Base-by-base conservation (phyloP, 2,888 invertebrate species). In the Thymelicus sylvestris region DNA sequence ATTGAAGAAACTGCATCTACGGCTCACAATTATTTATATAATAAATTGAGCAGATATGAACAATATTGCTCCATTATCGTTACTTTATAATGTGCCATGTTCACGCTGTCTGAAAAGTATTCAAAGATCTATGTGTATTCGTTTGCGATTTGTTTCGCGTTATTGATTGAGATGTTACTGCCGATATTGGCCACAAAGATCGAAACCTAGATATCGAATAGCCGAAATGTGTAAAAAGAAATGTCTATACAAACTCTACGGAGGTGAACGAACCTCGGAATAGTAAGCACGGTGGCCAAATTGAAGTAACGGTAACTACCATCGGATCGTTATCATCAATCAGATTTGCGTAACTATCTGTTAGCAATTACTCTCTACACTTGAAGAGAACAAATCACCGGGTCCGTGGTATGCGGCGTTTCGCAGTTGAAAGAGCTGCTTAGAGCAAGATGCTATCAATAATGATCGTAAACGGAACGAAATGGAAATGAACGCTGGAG, bases 281-380 rank as follows among this genome's bases (percentile, higher is more conserved):
- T 81, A 83, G 81, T 85, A 86, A 86, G 80, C 82, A 86, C 90
- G 83, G 90, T 91, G 92, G 90, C 89, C 89, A 91, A 92, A 91
- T 90, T 86, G 87, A 90, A 86, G 83, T 91, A 93, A 93, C 93
- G 93, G 93, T 87, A 87, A 83, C 77, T 72, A 80, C 77, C 76
- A 79, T 78, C 81, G 80, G 87, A 89, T 91, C 84, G 89, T 92
- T 89, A 93, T 92, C 93, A 90, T 92, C 89, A 87, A 92, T 93
- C 92, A 92, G 91, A 89, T 92, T 91, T 92, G 91, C 91, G 90
- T 91, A 93, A 93, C 91, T 85, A 91, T 91, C 85, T 89, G 86
- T 87, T 89, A 88, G 86, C 89, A 90, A 91, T 91, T 91, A 89
- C 86, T 83, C 78, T 78, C 80, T 82, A 84, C 85, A 86, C 82